Conservation (phyloP, 1,140 invertebrate species). For the Triops cancriformis region DNA sequence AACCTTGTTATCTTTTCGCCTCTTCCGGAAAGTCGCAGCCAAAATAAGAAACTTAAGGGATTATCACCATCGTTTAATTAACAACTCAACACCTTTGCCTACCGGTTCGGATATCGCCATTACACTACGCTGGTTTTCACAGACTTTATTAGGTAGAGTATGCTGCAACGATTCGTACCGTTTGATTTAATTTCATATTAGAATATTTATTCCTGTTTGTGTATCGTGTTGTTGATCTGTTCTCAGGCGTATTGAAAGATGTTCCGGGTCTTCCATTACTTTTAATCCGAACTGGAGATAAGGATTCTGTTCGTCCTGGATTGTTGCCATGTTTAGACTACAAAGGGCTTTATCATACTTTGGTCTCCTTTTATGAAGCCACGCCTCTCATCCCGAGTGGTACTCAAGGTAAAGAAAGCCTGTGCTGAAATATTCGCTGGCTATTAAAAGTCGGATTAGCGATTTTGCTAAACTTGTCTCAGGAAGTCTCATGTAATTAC, state of each 20-base stretch:
- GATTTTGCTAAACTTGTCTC: too few species aligned
- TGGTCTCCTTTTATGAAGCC: constrained; percentile 72
- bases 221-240: constrained; percentile 25
- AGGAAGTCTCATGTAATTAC: too few species aligned
- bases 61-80: constrained; percentile 82
- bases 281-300: constrained; percentile 73
- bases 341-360: constrained; percentile 78
- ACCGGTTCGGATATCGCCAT: constrained; percentile 92
- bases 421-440: too few species aligned
- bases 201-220: too few species aligned
- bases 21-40: constrained; percentile 70
- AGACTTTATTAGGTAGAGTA: constrained; percentile 84
- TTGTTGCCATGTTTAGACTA: constrained; percentile 93
- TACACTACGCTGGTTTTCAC: constrained; percentile 95
- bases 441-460: too few species aligned
- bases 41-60: constrained; percentile 95
- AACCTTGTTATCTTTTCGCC: constrained; percentile 29
- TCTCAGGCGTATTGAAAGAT: constrained; percentile 84
- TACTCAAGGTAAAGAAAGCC: constrained; percentile 54
- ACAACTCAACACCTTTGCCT: constrained; percentile 82
- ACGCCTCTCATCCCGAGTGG: constrained; percentile 74
- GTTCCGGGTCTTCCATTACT: constrained; percentile 82
- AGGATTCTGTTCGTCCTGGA: constrained; percentile 73
- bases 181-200: too few species aligned
- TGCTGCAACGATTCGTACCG: too few species aligned